These are phyloP conservation scores for Diadophis punctatus DNA, from an alignment of 2,113 vertebrate species.

Conservation along the genomic window DNA sequence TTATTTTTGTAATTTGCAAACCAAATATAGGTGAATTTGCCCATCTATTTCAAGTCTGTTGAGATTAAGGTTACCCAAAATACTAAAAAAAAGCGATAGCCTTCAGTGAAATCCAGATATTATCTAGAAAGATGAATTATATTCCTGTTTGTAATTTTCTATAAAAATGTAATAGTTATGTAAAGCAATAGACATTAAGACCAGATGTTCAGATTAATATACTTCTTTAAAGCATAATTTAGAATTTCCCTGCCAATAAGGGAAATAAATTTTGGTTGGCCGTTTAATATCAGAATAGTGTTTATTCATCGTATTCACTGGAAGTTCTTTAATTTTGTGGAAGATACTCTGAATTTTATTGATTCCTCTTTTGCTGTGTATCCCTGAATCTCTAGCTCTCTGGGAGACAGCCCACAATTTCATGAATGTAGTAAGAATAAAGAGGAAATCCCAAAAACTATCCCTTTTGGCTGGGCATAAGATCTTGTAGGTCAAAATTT, in stretches of 20 bases:
- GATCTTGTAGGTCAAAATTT: not conserved
- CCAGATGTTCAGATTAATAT: not conserved
- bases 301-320: not conserved
- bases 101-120: not conserved
- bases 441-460: not conserved
- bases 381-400: not conserved
- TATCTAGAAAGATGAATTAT: not conserved
- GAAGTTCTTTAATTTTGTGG: not conserved
- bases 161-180: not conserved
- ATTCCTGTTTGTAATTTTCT: not conserved
- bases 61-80: not conserved
- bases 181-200: not conserved
- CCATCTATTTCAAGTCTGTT: not conserved
- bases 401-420: not conserved
- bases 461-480: not conserved
- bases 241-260: not conserved
- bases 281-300: not conserved
- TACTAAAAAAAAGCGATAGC: not conserved
- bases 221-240: not conserved
- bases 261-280: not conserved
- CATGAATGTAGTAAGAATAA: not conserved
- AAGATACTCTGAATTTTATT: not conserved
- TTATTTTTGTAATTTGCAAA: conserved; percentile 12
- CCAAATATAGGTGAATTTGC: not conserved
- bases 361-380: too few species aligned